phyloP scores from a whole-genome alignment of 2,888 invertebrate genomes.

The Notodonta dromedarius region DNA sequence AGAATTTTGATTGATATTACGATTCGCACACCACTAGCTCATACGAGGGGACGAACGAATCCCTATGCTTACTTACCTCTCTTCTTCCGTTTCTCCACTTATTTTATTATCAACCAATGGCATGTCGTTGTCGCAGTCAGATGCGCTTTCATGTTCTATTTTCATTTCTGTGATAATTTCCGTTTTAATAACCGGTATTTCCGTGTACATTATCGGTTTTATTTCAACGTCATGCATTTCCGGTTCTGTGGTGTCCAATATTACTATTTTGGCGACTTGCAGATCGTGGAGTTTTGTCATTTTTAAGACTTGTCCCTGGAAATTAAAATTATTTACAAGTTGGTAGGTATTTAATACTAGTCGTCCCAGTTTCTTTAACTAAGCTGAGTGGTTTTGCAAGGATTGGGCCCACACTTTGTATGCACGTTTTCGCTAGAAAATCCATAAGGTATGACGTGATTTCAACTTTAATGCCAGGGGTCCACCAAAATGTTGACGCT shows the following conservation, averaged over 20 bases:
- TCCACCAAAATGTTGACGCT: too few relatives aligned
- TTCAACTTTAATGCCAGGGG: too few relatives aligned
- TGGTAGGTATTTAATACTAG: not conserved
- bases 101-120: slow-evolving; percentile 42
- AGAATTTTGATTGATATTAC: too few relatives aligned
- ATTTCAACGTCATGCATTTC: slow-evolving; percentile 3
- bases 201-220: slow-evolving; percentile 9
- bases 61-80: not conserved
- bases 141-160: slow-evolving; percentile 48
- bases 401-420: too few relatives aligned
- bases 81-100: slow-evolving; percentile 15
- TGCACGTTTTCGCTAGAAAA: too few relatives aligned
- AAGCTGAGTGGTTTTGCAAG: too few relatives aligned
- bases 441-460: too few relatives aligned
- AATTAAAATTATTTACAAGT: not conserved
- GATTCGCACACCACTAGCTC: too few relatives aligned
- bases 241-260: slow-evolving; percentile 3
- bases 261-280: not conserved
- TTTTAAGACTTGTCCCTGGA: slow-evolving; percentile 19
- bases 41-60: too few relatives aligned
- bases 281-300: slow-evolving; percentile 27
- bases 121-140: slow-evolving; percentile 48
- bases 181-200: slow-evolving; percentile 11
- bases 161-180: slow-evolving; percentile 49
- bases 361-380: too few relatives aligned